Evolutionary conservation across 2,888 invertebrate species (phyloP).

Genomic region (Pinctada fucata): DNA sequence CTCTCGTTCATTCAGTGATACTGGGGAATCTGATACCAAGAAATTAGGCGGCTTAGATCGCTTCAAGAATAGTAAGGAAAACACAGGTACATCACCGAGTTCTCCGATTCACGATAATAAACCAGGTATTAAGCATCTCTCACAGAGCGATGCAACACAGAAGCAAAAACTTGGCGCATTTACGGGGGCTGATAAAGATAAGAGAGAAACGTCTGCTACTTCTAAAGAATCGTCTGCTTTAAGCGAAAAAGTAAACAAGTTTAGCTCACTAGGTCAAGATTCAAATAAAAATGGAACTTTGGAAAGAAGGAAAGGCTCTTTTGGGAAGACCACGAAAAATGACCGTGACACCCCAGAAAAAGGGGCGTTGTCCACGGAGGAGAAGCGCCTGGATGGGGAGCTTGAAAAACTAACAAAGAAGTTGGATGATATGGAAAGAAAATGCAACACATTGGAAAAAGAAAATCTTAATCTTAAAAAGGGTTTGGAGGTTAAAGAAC

Average conservation of each 20-base stretch:
- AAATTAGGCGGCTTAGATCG: conserved; percentile 37
- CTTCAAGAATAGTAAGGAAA: conserved; percentile 25
- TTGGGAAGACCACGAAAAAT: background rate
- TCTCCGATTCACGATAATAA: conserved; percentile 21
- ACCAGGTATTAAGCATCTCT: conserved; percentile 22
- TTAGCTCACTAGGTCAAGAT: conserved; percentile 7
- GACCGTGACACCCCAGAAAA: background rate
- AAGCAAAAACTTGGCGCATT: conserved; percentile 8
- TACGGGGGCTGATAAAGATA: conserved; percentile 8
- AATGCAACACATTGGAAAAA: conserved; percentile 53
- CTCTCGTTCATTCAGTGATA: conserved; percentile 18
- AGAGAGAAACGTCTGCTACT: background rate
- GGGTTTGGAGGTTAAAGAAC: conserved; percentile 47
- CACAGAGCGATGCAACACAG: conserved; percentile 10
- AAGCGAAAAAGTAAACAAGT: conserved; percentile 19
- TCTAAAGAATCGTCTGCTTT: conserved; percentile 19
- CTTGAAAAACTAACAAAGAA: conserved; percentile 81
- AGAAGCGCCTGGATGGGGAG: conserved; percentile 78
- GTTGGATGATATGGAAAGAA: conserved; percentile 58
- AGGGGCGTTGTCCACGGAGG: conserved; percentile 18
- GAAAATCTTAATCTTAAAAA: conserved; percentile 72
- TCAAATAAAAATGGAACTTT: conserved; percentile 39
- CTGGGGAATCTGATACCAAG: conserved; percentile 26
- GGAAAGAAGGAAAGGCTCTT: conserved; percentile 32
- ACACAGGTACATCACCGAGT: conserved; percentile 13